These are phyloP conservation scores for Spinus pinus DNA, from an alignment of 2,797 vertebrate species.

Conservation along the genomic window DNA sequence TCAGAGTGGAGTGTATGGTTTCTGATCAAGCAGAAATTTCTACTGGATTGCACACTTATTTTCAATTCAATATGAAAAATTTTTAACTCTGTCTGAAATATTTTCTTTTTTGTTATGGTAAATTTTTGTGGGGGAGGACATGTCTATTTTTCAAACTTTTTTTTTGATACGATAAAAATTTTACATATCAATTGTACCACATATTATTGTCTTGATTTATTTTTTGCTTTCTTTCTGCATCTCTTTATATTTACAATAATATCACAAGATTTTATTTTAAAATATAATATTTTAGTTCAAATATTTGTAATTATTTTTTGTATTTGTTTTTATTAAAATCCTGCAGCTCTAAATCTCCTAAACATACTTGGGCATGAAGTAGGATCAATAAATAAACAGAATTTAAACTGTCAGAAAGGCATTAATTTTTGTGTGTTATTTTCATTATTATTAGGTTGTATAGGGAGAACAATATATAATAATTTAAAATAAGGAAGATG, in stretches of 20 bases:
- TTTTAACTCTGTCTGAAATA: background rate
- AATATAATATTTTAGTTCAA: background rate
- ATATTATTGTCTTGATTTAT: background rate
- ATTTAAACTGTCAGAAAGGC: background rate
- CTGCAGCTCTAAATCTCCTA: background rate
- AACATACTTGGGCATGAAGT: background rate
- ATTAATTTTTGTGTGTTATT: background rate
- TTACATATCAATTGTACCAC: background rate
- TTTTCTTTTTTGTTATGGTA: background rate
- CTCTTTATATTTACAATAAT: background rate
- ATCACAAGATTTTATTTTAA: background rate
- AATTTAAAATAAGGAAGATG: background rate
- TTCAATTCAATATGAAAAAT: background rate
- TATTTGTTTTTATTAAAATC: background rate
- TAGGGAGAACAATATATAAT: background rate
- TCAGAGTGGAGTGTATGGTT: background rate
- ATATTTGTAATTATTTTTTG: background rate
- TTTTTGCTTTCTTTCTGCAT: background rate
- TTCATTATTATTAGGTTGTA: background rate
- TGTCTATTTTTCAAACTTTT: background rate
- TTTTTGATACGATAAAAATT: background rate
- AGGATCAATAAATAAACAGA: background rate
- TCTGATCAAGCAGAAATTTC: background rate
- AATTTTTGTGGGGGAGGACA: fast-evolving
- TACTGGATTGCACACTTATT: background rate